Base-by-base conservation (phyloP, 1,140 invertebrate genomes). In the Megalonaias nervosa region DNA sequence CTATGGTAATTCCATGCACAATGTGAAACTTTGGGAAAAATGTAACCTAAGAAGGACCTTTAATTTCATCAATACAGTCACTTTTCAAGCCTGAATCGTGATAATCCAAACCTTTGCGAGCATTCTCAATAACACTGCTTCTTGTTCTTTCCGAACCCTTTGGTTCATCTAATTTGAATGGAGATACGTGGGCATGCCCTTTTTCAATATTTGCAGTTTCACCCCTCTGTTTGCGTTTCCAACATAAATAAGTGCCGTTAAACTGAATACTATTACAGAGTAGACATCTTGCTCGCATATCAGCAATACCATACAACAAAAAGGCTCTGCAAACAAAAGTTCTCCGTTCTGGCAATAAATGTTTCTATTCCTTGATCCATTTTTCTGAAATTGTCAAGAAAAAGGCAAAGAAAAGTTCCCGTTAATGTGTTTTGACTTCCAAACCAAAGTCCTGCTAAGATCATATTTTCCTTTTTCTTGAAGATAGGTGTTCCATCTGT, bases 231-330 rank as follows among this genome's bases (percentile, higher is more conserved):
- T 64, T 2, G 67, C 79, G 80, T 64, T 80, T 80, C 75, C 75
- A 80, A 26, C 81, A 80, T 1, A 55, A 60, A 71, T 55, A 82
- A 19, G 31, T 9, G 0, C 78, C 81, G 69, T 80, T 82, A 67
- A 58, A 80, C 55, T 83, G 81, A 23, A 74, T 56, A 57, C 14
- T 1, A 74, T 83, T 80, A 23, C 75, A 83, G 6, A 81, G 15
- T 13, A 81, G 2, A 57, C 73, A 60, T 19, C 74, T 56, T 62
- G 81, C 75, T 65, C 78, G 81, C 16, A 83, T 65, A 57, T 83
- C 81, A 60, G 73, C 66, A 59, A 78, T 82, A 13, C 75, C 77
- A 70, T 62, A 67, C 3, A 82, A 57, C 2, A 82, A 23, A 60
- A 65, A 71, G 57, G 17, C 75, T 75, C 74, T 82, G n/a, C 64